phyloP scores from a whole-genome alignment of 2,113 vertebrate species.

The Natator depressus region DNA sequence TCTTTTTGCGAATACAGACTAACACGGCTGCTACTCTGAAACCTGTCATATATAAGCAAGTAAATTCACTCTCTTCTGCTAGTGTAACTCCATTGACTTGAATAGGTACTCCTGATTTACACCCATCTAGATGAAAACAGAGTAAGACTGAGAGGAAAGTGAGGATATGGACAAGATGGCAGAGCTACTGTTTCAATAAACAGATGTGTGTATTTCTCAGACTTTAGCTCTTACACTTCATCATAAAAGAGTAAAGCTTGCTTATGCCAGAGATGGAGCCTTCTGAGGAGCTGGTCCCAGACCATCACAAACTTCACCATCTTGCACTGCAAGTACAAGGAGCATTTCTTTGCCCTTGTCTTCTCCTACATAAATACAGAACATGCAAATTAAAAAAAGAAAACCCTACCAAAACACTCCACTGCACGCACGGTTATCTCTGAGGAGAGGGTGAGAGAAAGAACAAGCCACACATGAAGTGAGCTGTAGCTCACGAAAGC shows the following conservation, averaged over 20 bases:
- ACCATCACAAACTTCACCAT: background rate
- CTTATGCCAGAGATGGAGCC: background rate
- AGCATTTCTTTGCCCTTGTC: background rate
- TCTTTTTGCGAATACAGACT: too few species aligned
- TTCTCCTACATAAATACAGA: background rate
- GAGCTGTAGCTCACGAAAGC: too few species aligned
- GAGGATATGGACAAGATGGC: background rate
- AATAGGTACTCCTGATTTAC: background rate
- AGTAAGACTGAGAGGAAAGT: background rate
- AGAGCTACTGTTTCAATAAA: background rate
- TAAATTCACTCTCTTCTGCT: background rate
- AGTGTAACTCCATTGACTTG: background rate
- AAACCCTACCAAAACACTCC: background rate
- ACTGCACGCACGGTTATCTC: background rate
- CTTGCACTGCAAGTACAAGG: background rate
- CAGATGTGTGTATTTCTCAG: background rate
- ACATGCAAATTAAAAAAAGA: background rate
- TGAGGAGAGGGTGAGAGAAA: slow-evolving; percentile 15
- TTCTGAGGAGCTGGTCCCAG: background rate
- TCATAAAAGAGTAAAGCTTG: background rate
- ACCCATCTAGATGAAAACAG: rapidly evolving
- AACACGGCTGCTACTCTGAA: too few species aligned
- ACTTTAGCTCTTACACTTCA: background rate
- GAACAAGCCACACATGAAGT: background rate
- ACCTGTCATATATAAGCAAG: background rate